These are phyloP conservation scores for Epizoanthus stellaris DNA, from an alignment of 92 coral and sea anemone genomes.

Conservation along the genomic window DNA sequence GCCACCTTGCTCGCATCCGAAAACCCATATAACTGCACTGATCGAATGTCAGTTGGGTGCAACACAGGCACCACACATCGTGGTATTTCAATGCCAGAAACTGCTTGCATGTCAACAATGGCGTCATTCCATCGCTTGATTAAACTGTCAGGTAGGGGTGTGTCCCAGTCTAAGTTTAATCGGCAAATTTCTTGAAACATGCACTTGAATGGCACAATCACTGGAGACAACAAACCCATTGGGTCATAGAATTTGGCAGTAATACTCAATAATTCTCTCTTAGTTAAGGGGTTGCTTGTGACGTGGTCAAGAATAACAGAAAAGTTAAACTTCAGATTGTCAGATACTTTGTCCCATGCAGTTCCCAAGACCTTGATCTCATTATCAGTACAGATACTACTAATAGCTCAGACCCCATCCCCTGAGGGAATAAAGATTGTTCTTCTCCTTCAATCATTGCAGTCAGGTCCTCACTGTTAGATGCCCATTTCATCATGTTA, in stretches of 20 bases:
- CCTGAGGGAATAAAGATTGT: background rate
- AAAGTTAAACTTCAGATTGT: constrained; percentile 55
- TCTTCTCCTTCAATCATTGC: constrained; percentile 25
- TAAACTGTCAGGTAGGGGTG: background rate
- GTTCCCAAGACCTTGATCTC: constrained; percentile 58
- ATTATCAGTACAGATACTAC: constrained; percentile 20
- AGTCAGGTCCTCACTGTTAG: constrained; percentile 22
- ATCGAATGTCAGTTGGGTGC: constrained; percentile 7
- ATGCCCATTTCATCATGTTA: constrained; percentile 36
- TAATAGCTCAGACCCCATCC: background rate
- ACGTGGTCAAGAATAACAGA: constrained; percentile 35
- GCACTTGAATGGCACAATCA: constrained; percentile 47
- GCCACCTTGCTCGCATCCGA: constrained; percentile 53
- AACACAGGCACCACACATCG: background rate
- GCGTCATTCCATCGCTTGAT: too few species aligned
- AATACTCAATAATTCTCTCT: constrained; percentile 37
- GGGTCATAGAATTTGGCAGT: constrained; percentile 23
- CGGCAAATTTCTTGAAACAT: constrained; percentile 62
- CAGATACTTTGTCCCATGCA: constrained; percentile 59
- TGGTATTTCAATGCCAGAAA: background rate
- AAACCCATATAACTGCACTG: constrained; percentile 45
- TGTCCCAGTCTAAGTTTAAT: constrained; percentile 52
- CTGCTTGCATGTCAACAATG: too few species aligned
- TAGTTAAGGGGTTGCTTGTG: constrained; percentile 24
- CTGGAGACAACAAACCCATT: constrained; percentile 36